Conservation (phyloP, 92 coral and sea anemone species). For the Phymanthus crucifer region DNA sequence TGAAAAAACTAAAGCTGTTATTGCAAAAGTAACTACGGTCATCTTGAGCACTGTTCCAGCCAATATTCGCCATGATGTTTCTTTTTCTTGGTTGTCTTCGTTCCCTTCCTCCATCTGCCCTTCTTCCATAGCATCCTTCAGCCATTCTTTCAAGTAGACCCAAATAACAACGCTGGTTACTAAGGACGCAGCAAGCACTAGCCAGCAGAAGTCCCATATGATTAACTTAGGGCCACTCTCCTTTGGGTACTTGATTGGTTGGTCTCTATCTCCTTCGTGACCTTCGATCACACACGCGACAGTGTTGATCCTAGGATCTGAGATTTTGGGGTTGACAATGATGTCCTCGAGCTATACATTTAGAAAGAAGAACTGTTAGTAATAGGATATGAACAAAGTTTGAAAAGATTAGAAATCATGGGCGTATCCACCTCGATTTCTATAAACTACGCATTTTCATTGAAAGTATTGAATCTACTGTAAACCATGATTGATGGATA, state of each 20-base stretch:
- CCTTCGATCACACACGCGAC: constrained; percentile 44
- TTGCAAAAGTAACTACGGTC: not conserved
- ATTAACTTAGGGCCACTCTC: not conserved
- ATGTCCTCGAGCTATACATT: constrained; percentile 58
- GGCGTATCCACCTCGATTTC: too few relatives aligned
- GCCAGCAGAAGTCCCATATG: constrained; percentile 9
- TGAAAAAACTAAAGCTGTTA: not conserved
- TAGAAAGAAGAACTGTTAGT: too few relatives aligned
- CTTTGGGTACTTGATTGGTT: not conserved
- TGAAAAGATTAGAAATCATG: too few relatives aligned
- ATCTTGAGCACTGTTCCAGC: not conserved
- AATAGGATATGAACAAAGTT: too few relatives aligned
- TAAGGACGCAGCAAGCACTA: not conserved
- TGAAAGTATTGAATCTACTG: too few relatives aligned
- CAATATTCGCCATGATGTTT: not conserved
- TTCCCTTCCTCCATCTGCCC: not conserved
- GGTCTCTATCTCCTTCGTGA: constrained; percentile 29
- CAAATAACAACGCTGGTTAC: not conserved
- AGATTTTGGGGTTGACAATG: constrained; percentile 20
- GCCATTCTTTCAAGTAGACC: not conserved
- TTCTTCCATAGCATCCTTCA: not conserved
- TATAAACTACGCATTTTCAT: too few relatives aligned
- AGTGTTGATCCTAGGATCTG: constrained; percentile 49
- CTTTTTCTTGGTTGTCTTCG: not conserved
- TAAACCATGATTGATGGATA: too few relatives aligned